A percentile compares a stretch with the other conserved stretches of the same genome.
Evolutionary conservation across 2,888 invertebrate genomes (phyloP).

Genomic region (Phragmatobia fuliginosa): DNA sequence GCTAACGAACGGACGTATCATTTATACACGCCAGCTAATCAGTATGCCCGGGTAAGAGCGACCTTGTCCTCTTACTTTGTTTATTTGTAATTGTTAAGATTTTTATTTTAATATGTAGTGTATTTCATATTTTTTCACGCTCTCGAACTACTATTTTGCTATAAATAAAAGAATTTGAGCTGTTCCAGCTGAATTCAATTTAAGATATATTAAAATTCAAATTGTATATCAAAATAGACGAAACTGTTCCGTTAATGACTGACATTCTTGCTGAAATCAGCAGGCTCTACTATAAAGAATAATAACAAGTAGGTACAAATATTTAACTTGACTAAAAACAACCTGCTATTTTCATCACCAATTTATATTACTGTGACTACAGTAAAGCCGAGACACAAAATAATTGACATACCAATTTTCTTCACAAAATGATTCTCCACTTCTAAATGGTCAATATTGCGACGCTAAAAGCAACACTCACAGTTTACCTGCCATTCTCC

Average conservation of each 20-base stretch:
- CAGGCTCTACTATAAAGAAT: too few species aligned
- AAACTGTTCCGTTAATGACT: too few species aligned
- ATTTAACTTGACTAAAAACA: neutral
- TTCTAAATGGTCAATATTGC: constrained; percentile 15
- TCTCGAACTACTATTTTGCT: neutral
- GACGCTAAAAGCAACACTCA: constrained; percentile 45
- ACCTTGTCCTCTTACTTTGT: constrained; percentile 28
- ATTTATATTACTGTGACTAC: neutral
- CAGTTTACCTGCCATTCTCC: constrained; percentile 38
- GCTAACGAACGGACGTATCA: constrained; percentile 58
- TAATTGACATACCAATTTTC: constrained; percentile 4
- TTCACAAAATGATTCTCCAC: constrained; percentile 11
- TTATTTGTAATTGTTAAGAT: constrained; percentile 8
- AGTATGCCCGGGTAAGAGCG: constrained; percentile 40
- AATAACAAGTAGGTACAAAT: too few species aligned
- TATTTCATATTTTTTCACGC: neutral
- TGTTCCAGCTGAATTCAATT: too few species aligned
- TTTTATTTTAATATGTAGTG: neutral
- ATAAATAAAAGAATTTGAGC: too few species aligned
- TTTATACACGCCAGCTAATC: constrained; percentile 40
- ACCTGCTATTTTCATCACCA: neutral
- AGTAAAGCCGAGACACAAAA: neutral
- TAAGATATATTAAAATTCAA: too few species aligned
- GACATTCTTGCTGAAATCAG: too few species aligned
- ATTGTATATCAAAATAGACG: too few species aligned